Conservation (phyloP, 2,797 vertebrate species). For the Sternotherus odoratus region DNA sequence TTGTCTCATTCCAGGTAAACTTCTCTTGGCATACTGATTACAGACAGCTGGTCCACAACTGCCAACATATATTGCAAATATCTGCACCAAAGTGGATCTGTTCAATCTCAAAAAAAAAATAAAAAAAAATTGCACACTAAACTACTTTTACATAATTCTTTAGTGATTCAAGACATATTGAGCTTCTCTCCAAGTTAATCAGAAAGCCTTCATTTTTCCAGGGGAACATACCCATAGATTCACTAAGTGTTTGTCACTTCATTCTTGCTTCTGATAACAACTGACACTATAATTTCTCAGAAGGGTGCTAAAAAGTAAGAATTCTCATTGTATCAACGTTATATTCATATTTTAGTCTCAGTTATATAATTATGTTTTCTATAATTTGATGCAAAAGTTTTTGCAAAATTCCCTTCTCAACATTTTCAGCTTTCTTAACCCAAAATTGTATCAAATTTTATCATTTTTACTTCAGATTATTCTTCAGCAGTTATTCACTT, state of each 20-base stretch:
- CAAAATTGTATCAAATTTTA: background rate
- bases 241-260: background rate
- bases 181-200: background rate
- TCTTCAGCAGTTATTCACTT: background rate
- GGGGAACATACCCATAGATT: background rate
- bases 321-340: background rate
- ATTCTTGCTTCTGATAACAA: background rate
- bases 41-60: conserved; percentile 28
- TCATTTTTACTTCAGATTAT: background rate
- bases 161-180: background rate
- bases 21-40: conserved; percentile 9
- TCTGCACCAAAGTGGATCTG: conserved; percentile 44
- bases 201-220: background rate
- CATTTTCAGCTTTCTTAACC: background rate
- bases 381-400: background rate
- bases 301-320: background rate
- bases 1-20: conserved; percentile 3
- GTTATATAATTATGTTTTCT: background rate
- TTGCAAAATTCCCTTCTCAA: background rate
- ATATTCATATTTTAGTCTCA: background rate
- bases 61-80: conserved; percentile 25
- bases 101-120: conserved; percentile 36
- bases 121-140: too few relatives aligned
- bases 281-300: background rate
- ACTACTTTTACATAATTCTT: conserved; percentile 75